Conservation (phyloP, 2,888 invertebrate genomes). For the Athrips mouffetella region DNA sequence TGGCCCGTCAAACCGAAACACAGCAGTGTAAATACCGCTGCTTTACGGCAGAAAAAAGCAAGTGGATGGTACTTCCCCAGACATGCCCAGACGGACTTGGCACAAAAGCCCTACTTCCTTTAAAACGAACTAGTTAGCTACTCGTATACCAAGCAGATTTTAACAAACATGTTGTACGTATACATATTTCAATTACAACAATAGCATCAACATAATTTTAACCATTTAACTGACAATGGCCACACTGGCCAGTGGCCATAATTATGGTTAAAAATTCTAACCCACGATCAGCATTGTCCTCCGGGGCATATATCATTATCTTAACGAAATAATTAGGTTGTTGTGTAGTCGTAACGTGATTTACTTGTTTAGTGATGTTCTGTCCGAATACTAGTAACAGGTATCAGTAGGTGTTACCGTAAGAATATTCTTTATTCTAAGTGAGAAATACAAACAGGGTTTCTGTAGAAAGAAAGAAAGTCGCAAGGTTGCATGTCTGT, state of each 20-base stretch:
- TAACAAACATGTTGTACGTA: constrained; percentile 1
- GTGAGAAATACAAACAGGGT: too few species aligned
- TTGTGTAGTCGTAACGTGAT: background rate
- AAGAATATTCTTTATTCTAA: too few species aligned
- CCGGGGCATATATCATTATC: constrained; percentile 53
- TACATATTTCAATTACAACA: constrained; percentile 2
- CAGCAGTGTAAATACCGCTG: too few species aligned
- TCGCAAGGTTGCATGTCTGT: too few species aligned
- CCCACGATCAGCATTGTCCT: constrained; percentile 37
- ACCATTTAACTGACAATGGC: background rate
- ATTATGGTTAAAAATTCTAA: constrained; percentile 39
- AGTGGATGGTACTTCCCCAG: background rate
- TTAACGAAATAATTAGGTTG: constrained; percentile 64
- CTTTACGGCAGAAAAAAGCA: too few species aligned
- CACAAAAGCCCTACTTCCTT: too few species aligned
- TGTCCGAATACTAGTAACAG: background rate
- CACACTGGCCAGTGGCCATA: constrained; percentile 31
- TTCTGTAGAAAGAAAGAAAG: too few species aligned
- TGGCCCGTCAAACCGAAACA: too few species aligned
- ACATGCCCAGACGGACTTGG: background rate
- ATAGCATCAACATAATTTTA: background rate
- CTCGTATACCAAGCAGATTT: too few species aligned
- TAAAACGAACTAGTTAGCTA: too few species aligned
- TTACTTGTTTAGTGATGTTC: background rate
- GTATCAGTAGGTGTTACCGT: background rate